These are phyloP conservation scores for Drosophila ercepeae DNA, from an alignment of 1,140 invertebrate species.

Conservation along the genomic window DNA sequence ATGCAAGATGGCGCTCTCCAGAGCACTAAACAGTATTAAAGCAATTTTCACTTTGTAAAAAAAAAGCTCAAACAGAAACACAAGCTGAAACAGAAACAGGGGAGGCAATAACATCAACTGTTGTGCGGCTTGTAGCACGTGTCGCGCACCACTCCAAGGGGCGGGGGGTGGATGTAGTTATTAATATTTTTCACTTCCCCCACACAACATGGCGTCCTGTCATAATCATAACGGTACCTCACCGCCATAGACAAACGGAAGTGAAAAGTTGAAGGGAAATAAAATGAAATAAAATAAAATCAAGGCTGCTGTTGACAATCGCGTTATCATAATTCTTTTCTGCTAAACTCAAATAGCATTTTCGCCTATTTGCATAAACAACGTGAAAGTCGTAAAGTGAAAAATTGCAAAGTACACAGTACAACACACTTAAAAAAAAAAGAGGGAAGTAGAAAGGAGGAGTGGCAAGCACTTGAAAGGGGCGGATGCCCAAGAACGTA, in stretches of 20 bases:
- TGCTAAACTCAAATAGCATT: conserved; percentile 73
- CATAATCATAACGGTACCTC: conserved; percentile 70
- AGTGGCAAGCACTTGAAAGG: conserved; percentile 38
- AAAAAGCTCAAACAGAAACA: conserved; percentile 5
- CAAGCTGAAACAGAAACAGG: conserved; percentile 9
- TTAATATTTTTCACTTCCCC: conserved; percentile 51
- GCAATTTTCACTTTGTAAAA: conserved; percentile 83
- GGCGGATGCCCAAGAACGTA: conserved; percentile 35
- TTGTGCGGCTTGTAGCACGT: conserved; percentile 76
- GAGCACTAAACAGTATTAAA: conserved; percentile 83
- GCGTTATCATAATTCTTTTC: conserved; percentile 77
- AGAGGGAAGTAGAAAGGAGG: conserved; percentile 47
- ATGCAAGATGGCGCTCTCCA: conserved; percentile 62
- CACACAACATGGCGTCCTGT: conserved; percentile 64
- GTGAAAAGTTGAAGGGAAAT: conserved; percentile 3
- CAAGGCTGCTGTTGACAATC: conserved; percentile 72
- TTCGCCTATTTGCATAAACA: conserved; percentile 80
- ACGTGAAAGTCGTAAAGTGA: conserved; percentile 78
- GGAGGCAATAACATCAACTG: conserved; percentile 45
- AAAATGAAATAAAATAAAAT: conserved; percentile 43
- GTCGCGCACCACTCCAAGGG: too few relatives aligned
- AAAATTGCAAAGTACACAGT: conserved; percentile 65
- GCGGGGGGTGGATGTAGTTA: conserved; percentile 14
- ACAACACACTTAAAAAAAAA: conserved; percentile 43
- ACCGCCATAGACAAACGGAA: conserved; percentile 11